phyloP scores from a whole-genome alignment of 2,888 invertebrate species.

The Helleia helle region DNA sequence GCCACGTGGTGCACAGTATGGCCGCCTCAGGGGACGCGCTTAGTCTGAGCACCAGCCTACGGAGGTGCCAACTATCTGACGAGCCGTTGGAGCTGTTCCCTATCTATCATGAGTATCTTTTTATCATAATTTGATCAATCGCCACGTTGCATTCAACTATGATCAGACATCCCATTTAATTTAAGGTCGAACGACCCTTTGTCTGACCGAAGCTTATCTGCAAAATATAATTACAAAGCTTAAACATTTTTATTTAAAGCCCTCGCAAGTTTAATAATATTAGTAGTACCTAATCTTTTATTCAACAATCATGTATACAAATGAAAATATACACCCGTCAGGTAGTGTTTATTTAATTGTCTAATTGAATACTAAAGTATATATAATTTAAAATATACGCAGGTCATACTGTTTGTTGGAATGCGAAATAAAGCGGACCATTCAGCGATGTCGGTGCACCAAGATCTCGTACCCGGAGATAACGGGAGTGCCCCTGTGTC shows the following conservation, averaged over 20 bases:
- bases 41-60: conserved; percentile 27
- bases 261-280: no score
- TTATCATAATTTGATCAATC: conserved; percentile 2
- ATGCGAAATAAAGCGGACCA: conserved; percentile 32
- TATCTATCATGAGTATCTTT: conserved; percentile 30
- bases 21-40: conserved; percentile 28
- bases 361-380: background rate
- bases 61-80: conserved; percentile 30
- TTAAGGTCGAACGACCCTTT: no score
- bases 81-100: conserved; percentile 37
- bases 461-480: conserved; percentile 31
- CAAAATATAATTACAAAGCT: no score
- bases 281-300: no score
- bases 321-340: no score
- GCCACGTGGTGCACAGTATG: conserved; percentile 24
- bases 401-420: conserved; percentile 45
- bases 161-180: no score
- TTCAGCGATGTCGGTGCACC: conserved; percentile 35
- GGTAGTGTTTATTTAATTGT: no score
- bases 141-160: no score
- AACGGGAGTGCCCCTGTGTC: conserved; percentile 25
- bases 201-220: no score
- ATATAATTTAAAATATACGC: conserved; percentile 13
- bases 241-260: no score
- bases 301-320: no score